Conservation (phyloP, 2,113 vertebrate genomes). For the Zosterops hypoxanthus region DNA sequence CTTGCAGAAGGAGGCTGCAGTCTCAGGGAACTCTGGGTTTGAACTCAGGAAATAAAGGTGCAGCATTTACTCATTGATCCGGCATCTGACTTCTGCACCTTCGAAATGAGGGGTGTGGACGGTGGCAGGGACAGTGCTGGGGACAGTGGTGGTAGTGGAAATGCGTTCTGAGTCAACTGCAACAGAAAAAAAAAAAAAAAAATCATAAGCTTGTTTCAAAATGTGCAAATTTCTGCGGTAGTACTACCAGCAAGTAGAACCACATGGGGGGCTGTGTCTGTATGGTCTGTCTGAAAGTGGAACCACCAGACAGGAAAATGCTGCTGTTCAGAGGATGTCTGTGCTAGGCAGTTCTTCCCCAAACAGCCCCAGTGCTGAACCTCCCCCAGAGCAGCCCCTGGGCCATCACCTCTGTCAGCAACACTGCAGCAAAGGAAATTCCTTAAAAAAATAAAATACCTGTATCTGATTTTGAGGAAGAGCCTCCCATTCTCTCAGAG, state of each 20-base stretch:
- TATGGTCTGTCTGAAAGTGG: not conserved
- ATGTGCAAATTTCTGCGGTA: rapidly evolving
- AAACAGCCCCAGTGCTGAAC: rapidly evolving
- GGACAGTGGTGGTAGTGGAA: not conserved
- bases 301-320: not conserved
- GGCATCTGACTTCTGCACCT: not conserved
- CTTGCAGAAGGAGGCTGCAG: not conserved
- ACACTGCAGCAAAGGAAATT: rapidly evolving
- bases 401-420: rapidly evolving
- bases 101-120: not conserved
- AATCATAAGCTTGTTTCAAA: not conserved
- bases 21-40: not conserved
- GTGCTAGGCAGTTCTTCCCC: not conserved
- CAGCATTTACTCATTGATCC: conserved; percentile 2
- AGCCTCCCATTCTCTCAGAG: conserved; percentile 43
- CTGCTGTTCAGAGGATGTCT: rapidly evolving
- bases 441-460: not conserved
- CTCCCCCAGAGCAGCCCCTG: not conserved
- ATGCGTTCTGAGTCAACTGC: not conserved
- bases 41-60: not conserved
- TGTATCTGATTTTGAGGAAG: rapidly evolving
- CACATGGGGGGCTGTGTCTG: rapidly evolving
- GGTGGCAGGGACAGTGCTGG: not conserved
- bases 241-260: not conserved
- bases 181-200: not conserved